Evolutionary conservation across 2,888 invertebrate species (phyloP).

Genomic region (Tetrapedia diversipes): DNA sequence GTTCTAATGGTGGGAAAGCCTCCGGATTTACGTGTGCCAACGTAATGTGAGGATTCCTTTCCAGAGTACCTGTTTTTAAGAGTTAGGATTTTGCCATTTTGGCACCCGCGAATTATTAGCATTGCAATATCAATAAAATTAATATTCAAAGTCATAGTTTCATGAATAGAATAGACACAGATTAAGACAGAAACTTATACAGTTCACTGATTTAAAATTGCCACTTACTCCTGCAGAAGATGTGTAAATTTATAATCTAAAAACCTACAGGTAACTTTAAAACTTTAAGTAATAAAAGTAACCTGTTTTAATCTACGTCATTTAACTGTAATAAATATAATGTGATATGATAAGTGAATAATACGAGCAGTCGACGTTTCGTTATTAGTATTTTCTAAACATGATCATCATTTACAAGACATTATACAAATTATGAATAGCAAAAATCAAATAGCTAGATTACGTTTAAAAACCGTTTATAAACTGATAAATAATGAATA

Average conservation of each 20-base stretch:
- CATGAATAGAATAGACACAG: constrained; percentile 43
- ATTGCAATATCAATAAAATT: constrained; percentile 37
- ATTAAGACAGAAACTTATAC: constrained; percentile 53
- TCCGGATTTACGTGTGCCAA: constrained; percentile 98
- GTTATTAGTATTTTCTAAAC: constrained; percentile 1
- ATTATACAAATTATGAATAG: constrained; percentile 5
- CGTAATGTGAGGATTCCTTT: constrained; percentile 95
- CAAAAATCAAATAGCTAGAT: constrained; percentile 1
- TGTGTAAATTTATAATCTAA: constrained; percentile 29
- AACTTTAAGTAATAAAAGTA: constrained; percentile 29
- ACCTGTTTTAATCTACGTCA: constrained; percentile 55
- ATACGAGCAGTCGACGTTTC: neutral
- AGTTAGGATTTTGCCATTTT: constrained; percentile 72
- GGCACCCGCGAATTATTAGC: constrained; percentile 68
- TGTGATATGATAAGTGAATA: constrained; percentile 21
- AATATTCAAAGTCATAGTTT: constrained; percentile 40
- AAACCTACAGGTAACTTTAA: constrained; percentile 16
- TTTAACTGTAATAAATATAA: constrained; percentile 47
- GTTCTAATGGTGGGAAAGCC: constrained; percentile 87
- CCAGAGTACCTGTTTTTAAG: constrained; percentile 88
- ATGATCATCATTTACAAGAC: neutral
- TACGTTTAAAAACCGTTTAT: neutral
- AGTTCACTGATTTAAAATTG: constrained; percentile 29
- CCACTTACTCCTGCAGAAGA: constrained; percentile 44
- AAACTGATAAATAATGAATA: neutral